These are phyloP conservation scores for Drosophila histrio DNA, from an alignment of 2,888 invertebrate species.

Conservation along the genomic window DNA sequence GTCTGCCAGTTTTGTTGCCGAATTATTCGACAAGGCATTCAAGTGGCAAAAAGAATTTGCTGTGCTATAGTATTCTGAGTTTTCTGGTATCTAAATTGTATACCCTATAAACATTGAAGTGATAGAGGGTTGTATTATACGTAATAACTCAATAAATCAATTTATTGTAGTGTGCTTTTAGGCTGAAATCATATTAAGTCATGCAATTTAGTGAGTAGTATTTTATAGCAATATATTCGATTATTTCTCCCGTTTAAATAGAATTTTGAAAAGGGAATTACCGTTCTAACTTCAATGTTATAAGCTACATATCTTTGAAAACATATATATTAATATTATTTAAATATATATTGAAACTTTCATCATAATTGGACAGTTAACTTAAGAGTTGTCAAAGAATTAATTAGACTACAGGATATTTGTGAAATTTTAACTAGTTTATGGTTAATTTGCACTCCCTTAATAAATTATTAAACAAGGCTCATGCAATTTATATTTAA, in stretches of 20 bases:
- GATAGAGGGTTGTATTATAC: too few species aligned
- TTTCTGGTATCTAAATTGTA: constrained; percentile 7
- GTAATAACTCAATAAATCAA: too few species aligned
- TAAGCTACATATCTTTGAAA: background rate
- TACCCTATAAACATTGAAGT: constrained; percentile 1
- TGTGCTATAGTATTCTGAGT: background rate
- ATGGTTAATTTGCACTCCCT: background rate
- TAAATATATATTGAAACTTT: background rate
- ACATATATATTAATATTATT: background rate
- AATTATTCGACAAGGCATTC: constrained; percentile 54
- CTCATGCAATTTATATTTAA: background rate
- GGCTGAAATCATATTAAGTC: too few species aligned
- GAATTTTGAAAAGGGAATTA: background rate
- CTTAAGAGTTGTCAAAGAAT: background rate
- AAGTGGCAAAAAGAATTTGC: constrained; percentile 44
- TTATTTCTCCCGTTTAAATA: too few species aligned
- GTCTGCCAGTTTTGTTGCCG: constrained; percentile 50
- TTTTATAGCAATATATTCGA: too few species aligned
- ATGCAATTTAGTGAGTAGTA: too few species aligned
- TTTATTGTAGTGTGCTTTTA: too few species aligned
- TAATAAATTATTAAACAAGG: constrained; percentile 1
- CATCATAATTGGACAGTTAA: too few species aligned
- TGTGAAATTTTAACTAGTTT: background rate
- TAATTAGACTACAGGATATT: background rate
- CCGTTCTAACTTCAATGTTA: background rate